A percentile compares a stretch with the other conserved stretches of the same genome.
phyloP scores from a whole-genome alignment of 2,888 invertebrate genomes.

The Cloeon dipterum region DNA sequence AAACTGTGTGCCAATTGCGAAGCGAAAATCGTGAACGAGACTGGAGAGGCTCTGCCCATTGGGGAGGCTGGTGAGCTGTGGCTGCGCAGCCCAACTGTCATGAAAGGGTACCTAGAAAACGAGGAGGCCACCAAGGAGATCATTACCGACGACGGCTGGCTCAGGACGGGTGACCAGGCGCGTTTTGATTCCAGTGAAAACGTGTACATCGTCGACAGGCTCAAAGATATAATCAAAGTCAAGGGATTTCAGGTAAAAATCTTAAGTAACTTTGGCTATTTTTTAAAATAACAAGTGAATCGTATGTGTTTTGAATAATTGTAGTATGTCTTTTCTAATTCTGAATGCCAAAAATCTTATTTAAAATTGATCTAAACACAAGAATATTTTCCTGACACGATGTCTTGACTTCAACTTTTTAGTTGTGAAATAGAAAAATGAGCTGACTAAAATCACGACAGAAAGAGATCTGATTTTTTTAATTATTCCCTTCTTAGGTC shows the following conservation, averaged over 20 bases:
- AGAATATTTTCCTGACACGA: too few relatives aligned
- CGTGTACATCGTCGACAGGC: constrained; percentile 53
- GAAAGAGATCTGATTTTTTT: too few relatives aligned
- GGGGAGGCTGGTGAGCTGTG: constrained; percentile 20
- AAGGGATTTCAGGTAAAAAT: constrained; percentile 65
- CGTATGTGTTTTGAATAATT: too few relatives aligned
- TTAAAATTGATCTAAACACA: too few relatives aligned
- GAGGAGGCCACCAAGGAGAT: constrained; percentile 47
- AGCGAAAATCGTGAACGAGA: not conserved
- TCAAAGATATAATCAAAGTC: constrained; percentile 64
- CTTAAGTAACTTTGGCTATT: too few relatives aligned
- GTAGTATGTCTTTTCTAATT: too few relatives aligned
- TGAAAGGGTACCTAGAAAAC: constrained; percentile 61
- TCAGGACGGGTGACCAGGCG: constrained; percentile 59
- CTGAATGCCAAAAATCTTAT: too few relatives aligned
- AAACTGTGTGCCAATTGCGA: constrained; percentile 2
- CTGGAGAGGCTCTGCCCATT: constrained; percentile 11
- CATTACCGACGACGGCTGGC: constrained; percentile 52
- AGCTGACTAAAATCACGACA: too few relatives aligned
- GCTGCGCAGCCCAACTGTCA: constrained; percentile 26
- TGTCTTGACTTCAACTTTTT: too few relatives aligned
- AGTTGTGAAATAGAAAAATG: too few relatives aligned
- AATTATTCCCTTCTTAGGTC: too few relatives aligned
- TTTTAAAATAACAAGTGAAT: too few relatives aligned
- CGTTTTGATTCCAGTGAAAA: constrained; percentile 50